Percentiles rank a stretch among this genome's conserved stretches.
These are phyloP conservation scores for Cirrhinus molitorella DNA, from an alignment of 2,797 vertebrate species.

Conservation along the genomic window DNA sequence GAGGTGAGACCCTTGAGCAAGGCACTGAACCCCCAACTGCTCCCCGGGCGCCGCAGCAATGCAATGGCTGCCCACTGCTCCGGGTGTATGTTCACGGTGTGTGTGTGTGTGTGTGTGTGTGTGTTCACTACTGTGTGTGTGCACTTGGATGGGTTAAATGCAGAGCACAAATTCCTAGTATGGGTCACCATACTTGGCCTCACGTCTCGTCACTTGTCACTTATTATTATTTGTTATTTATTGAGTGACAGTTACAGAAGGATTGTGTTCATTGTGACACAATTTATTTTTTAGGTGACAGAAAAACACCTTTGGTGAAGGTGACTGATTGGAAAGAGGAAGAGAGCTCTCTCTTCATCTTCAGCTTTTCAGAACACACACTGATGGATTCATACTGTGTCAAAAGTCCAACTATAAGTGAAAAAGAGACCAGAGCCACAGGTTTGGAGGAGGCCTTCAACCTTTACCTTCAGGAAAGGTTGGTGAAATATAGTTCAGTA, in stretches of 20 bases:
- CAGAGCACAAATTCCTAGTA: no score
- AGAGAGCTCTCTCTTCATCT: slow-evolving; percentile 33
- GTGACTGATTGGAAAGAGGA: background rate
- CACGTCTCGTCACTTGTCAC: no score
- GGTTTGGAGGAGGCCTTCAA: slow-evolving; percentile 44
- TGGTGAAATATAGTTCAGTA: slow-evolving; percentile 18
- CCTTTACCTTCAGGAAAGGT: slow-evolving; percentile 46
- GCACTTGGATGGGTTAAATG: no score
- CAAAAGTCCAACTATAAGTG: slow-evolving; percentile 1
- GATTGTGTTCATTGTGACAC: background rate
- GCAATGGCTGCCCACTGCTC: no score
- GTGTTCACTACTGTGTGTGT: no score
- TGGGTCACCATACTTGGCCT: no score
- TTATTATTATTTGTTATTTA: background rate
- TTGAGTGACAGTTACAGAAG: background rate
- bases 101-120: no score
- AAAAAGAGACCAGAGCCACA: slow-evolving; percentile 16
- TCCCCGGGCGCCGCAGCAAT: no score
- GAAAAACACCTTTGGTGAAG: slow-evolving; percentile 1
- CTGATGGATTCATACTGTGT: background rate
- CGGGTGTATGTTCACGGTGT: no score
- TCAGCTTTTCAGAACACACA: slow-evolving; percentile 34
- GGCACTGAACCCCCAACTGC: no score
- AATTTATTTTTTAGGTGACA: slow-evolving; percentile 35
- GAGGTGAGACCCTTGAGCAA: no score